phyloP scores from a whole-genome alignment of 2,888 invertebrate genomes.

The Diploptera punctata region DNA sequence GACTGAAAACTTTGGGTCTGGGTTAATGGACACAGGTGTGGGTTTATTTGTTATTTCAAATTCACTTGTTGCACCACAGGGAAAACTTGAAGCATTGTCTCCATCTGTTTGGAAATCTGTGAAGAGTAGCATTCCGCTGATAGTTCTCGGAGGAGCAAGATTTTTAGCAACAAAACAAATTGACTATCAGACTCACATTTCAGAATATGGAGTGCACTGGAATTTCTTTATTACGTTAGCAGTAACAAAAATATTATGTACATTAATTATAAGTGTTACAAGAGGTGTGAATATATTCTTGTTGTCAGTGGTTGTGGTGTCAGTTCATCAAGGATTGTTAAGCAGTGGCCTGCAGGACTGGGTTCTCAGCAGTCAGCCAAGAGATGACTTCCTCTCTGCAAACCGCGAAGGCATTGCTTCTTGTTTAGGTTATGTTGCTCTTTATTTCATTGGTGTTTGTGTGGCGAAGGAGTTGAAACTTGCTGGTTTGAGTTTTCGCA shows the following conservation, averaged over 20 bases:
- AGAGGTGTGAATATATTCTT: slow-evolving; percentile 60
- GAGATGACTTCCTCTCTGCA: slow-evolving; percentile 72
- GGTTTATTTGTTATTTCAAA: slow-evolving; percentile 85
- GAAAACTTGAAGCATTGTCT: neutral
- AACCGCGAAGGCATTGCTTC: slow-evolving; percentile 94
- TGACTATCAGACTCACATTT: slow-evolving; percentile 85
- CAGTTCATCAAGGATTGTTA: slow-evolving; percentile 71
- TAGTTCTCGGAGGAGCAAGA: slow-evolving; percentile 68
- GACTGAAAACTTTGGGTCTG: slow-evolving; percentile 83
- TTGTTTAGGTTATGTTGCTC: slow-evolving; percentile 79
- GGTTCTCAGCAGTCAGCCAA: slow-evolving; percentile 66
- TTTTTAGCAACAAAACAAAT: slow-evolving; percentile 65
- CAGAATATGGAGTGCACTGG: slow-evolving; percentile 97
- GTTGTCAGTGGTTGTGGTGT: slow-evolving; percentile 62
- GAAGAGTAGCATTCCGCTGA: slow-evolving; percentile 55
- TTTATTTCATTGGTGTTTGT: slow-evolving; percentile 79
- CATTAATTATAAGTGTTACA: slow-evolving; percentile 63
- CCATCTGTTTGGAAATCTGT: slow-evolving; percentile 31
- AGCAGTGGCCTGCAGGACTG: slow-evolving; percentile 70
- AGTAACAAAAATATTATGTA: slow-evolving; percentile 76
- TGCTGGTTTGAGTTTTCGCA: slow-evolving; percentile 49
- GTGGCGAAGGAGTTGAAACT: slow-evolving; percentile 58
- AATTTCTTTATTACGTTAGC: slow-evolving; percentile 97
- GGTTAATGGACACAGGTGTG: slow-evolving; percentile 96
- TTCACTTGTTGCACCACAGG: slow-evolving; percentile 74